Conservation (phyloP, 2,113 vertebrate species). For the Prolemur simus region DNA sequence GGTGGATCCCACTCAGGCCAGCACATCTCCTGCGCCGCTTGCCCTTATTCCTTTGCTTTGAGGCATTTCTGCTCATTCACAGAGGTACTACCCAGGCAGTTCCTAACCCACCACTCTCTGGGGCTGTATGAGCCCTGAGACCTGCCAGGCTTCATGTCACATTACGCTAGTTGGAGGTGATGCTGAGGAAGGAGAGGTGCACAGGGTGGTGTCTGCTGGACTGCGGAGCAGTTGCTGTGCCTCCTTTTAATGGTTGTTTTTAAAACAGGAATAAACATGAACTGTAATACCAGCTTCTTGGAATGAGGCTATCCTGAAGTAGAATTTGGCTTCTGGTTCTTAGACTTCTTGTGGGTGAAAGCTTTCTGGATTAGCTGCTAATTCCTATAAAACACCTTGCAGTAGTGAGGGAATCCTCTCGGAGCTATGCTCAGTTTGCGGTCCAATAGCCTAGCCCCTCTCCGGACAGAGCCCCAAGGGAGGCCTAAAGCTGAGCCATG, state of each 20-base stretch:
- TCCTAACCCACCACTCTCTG: neutral
- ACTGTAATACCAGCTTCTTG: neutral
- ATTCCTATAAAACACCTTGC: neutral
- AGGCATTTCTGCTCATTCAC: neutral
- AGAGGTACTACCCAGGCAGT: neutral
- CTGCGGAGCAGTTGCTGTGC: neutral
- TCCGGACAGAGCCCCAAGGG: neutral
- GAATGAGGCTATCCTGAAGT: neutral
- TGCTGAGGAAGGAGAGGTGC: too few relatives aligned
- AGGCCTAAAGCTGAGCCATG: neutral
- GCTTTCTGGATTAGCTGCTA: neutral
- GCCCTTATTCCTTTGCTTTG: neutral
- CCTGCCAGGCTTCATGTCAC: neutral
- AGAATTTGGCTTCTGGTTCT: neutral
- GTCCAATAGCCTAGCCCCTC: neutral
- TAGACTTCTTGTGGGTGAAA: neutral
- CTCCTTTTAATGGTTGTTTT: neutral
- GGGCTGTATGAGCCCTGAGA: neutral
- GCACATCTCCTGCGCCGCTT: neutral
- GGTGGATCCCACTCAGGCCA: neutral
- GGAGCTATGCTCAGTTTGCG: neutral
- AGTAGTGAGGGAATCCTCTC: neutral
- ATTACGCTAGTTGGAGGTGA: neutral
- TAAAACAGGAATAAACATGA: neutral
- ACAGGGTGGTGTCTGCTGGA: neutral